These are phyloP conservation scores for Aethes cnicana DNA, from an alignment of 2,888 invertebrate species.

Conservation along the genomic window DNA sequence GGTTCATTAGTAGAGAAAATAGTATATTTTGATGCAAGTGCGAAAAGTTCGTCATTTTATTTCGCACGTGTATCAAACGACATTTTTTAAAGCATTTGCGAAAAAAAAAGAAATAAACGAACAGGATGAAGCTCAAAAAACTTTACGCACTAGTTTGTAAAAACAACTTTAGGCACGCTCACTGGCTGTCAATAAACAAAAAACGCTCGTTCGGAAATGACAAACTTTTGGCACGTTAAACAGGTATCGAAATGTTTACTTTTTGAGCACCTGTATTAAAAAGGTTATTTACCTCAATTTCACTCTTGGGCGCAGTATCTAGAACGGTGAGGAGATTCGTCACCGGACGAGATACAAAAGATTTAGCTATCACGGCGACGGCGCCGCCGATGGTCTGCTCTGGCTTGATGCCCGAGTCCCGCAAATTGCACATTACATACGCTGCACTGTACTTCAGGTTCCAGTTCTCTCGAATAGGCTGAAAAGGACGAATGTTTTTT, in stretches of 20 bases:
- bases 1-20: too few relatives aligned
- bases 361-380: conserved; percentile 57
- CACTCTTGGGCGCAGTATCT: conserved; percentile 65
- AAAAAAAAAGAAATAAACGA: not conserved
- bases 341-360: conserved; percentile 51
- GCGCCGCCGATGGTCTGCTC: conserved; percentile 70
- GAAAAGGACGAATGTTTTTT: conserved; percentile 38
- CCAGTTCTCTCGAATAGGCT: conserved; percentile 96
- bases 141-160: too few relatives aligned
- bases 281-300: conserved; percentile 59
- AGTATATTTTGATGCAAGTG: too few relatives aligned
- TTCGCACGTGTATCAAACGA: too few relatives aligned
- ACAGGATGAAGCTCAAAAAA: not conserved
- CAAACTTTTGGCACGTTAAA: too few relatives aligned
- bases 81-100: too few relatives aligned
- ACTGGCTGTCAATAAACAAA: too few relatives aligned
- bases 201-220: too few relatives aligned
- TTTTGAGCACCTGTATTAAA: too few relatives aligned
- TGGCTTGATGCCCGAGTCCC: conserved; percentile 83
- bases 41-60: too few relatives aligned
- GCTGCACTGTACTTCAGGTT: conserved; percentile 95
- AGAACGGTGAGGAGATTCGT: conserved; percentile 65
- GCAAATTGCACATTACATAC: conserved; percentile 91
- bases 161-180: too few relatives aligned
- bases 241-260: too few relatives aligned